Conservation (phyloP, 2,888 invertebrate species). For the Cyaniris semiargus region DNA sequence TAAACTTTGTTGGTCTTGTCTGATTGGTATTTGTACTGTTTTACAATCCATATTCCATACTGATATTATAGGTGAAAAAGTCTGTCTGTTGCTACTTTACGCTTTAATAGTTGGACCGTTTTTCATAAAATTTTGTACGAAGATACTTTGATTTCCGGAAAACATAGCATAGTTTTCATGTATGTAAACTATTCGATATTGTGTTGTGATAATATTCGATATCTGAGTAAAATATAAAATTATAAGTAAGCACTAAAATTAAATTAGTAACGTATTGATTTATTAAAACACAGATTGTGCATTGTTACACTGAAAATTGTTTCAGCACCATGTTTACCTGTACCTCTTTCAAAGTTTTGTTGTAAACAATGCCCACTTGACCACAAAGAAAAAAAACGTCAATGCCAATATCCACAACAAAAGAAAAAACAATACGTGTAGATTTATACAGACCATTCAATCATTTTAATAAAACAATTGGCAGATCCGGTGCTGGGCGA, state of each 20-base stretch:
- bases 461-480: constrained; percentile 60
- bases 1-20: neutral
- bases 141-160: no score
- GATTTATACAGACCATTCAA: constrained; percentile 25
- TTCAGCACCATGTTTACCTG: neutral
- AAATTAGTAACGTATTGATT: neutral
- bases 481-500: constrained; percentile 54
- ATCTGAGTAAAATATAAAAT: no score
- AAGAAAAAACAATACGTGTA: neutral
- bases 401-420: constrained; percentile 6
- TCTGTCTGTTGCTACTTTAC: no score
- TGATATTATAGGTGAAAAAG: no score
- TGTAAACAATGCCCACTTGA: neutral
- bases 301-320: neutral
- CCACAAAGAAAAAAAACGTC: neutral
- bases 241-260: no score
- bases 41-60: no score
- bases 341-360: neutral
- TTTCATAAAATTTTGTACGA: no score
- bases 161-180: no score
- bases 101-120: no score
- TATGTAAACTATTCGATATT: no score
- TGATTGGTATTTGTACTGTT: neutral
- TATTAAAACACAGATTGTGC: neutral
- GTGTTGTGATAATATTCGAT: no score